Evolutionary conservation across 1,140 invertebrate genomes (phyloP), one percentile per base, ranked within the genome.

Genomic region (Chlorops oryzae): DNA sequence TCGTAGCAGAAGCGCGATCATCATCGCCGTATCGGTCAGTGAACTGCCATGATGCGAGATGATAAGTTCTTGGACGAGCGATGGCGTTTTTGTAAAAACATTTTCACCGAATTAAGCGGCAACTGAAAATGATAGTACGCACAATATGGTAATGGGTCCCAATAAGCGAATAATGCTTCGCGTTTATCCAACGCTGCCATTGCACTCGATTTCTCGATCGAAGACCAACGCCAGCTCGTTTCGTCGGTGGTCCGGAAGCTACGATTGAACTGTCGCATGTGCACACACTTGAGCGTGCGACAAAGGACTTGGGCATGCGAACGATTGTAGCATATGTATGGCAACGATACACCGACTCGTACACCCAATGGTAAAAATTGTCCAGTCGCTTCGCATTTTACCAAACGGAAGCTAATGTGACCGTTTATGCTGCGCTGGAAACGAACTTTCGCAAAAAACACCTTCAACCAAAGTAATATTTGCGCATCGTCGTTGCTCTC

Each of bases 101-200:
- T 61, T 42, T 68, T 70, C 10, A 86, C 69, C 23, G 81, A 78
- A 48, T 75, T 73, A 27, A 87, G 80, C 0, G 86, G 85, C 52
- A 85, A 67, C 58, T 88, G 83, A 48, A 88, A 80, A 61, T 87
- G 86, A 72, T 88, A 89, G 60, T 88, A 88, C 2, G 84, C 86
- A 58, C 85, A 88, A 60, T 88, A 89, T 0, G 87, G 87, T 46
- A 90, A 59, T 0, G 87, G 87, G 60, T 90, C 87, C 86, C 86
- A 89, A 56, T 83, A 86, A 2, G 83, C 77, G 59, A 90, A 89
- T 2, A 89, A 70, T 1, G 85, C 85, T 61, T 89, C 85, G 7
- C 84, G 75, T 52, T 83, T 86, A 54, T 86, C 83, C 39, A 88
- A 60, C 3, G 86, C 80, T 0, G 81, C 58, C 1, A 44, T 52